A percentile compares a stretch with the other conserved stretches of the same genome.
Conservation (phyloP, 2,797 vertebrate genomes). For the Poecile montanus region DNA sequence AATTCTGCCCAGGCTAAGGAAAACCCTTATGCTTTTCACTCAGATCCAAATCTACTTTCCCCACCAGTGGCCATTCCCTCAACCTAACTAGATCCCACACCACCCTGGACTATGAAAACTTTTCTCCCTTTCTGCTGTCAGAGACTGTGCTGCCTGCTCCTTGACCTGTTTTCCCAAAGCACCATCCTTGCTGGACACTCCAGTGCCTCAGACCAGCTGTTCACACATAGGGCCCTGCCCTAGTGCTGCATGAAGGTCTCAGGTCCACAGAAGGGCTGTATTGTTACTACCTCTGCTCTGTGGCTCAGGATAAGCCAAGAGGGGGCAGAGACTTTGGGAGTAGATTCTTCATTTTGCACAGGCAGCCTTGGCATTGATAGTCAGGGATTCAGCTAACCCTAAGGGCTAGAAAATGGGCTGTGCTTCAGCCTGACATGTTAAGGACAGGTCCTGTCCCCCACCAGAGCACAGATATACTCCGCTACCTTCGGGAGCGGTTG, state of each 20-base stretch:
- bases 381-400: not conserved
- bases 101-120: not conserved
- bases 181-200: not conserved
- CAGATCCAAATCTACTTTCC: not conserved
- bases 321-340: not conserved
- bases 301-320: not conserved
- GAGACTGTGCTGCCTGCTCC: not conserved
- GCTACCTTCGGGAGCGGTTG: constrained; percentile 42
- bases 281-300: not conserved
- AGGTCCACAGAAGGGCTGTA: not conserved
- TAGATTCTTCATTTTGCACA: not conserved
- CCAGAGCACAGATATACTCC: not conserved
- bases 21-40: not conserved
- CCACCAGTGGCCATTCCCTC: not conserved
- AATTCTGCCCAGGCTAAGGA: not conserved
- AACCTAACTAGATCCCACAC: not conserved
- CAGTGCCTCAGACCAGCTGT: not conserved
- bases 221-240: not conserved
- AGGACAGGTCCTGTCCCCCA: not conserved
- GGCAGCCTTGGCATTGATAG: not conserved
- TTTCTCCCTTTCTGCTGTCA: not conserved
- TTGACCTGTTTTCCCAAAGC: not conserved
- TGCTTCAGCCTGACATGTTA: not conserved
- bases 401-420: not conserved
- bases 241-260: not conserved